phyloP scores from a whole-genome alignment of 2,888 invertebrate species.

The Euclidia mi region DNA sequence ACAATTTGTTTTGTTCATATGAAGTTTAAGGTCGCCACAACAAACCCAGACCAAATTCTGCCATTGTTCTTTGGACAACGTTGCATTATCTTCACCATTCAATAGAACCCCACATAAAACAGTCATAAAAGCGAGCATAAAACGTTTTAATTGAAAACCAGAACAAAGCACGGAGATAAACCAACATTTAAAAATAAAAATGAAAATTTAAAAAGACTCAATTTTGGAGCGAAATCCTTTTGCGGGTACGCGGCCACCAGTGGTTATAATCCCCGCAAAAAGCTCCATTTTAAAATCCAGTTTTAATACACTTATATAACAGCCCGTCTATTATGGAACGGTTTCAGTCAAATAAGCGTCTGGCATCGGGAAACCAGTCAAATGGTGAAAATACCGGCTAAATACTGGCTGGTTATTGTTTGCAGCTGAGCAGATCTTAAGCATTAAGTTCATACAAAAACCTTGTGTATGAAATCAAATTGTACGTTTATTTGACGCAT shows the following conservation, averaged over 20 bases:
- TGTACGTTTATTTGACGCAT: too few relatives aligned
- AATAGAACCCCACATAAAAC: too few relatives aligned
- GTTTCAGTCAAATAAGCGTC: slow-evolving; percentile 7
- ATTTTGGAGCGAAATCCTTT: slow-evolving; percentile 17
- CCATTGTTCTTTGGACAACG: too few relatives aligned
- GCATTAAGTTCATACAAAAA: too few relatives aligned
- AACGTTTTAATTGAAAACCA: slow-evolving; percentile 9
- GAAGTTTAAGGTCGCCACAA: too few relatives aligned
- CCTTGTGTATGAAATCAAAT: too few relatives aligned
- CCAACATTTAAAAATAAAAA: slow-evolving; percentile 1
- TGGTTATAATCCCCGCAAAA: slow-evolving; percentile 19
- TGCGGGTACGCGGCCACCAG: slow-evolving; percentile 2
- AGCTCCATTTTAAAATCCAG: slow-evolving; percentile 3
- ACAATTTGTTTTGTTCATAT: too few relatives aligned
- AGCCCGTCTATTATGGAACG: neutral
- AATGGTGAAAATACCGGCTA: neutral
- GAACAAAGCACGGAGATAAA: slow-evolving; percentile 4
- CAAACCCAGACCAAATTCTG: too few relatives aligned
- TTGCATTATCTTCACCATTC: too few relatives aligned
- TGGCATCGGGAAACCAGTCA: neutral
- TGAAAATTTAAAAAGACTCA: slow-evolving; percentile 4
- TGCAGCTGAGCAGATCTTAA: too few relatives aligned
- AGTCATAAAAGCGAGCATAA: neutral
- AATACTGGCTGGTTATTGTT: too few relatives aligned
- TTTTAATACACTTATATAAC: slow-evolving; percentile 5